phyloP scores from a whole-genome alignment of 2,888 invertebrate species.

The Limnephilus auricula region DNA sequence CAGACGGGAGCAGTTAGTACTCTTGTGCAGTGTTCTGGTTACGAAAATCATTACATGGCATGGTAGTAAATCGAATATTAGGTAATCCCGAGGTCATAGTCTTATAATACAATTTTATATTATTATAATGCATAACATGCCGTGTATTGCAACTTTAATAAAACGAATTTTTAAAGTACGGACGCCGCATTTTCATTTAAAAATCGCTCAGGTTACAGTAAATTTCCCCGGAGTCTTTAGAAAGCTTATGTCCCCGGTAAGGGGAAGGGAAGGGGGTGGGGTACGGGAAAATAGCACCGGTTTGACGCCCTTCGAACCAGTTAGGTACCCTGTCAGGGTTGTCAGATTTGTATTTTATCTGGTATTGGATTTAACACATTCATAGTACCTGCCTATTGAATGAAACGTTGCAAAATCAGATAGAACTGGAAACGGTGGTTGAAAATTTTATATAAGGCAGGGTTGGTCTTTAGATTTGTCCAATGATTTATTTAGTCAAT shows the following conservation, averaged over 20 bases:
- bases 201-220: not conserved
- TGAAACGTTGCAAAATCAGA: too few relatives aligned
- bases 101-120: too few relatives aligned
- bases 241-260: not conserved
- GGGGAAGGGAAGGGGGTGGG: not conserved
- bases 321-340: not conserved
- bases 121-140: not conserved
- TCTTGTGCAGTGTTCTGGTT: too few relatives aligned
- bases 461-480: too few relatives aligned
- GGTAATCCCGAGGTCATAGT: not conserved
- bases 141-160: not conserved
- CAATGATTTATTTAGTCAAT: too few relatives aligned
- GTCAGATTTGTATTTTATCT: not conserved
- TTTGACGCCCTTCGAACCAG: not conserved
- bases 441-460: too few relatives aligned
- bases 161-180: not conserved
- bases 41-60: too few relatives aligned
- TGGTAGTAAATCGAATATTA: not conserved
- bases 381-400: too few relatives aligned
- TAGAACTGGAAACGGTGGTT: too few relatives aligned
- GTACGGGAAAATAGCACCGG: not conserved
- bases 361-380: not conserved
- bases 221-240: conserved; percentile 6
- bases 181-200: not conserved
- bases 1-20: too few relatives aligned